Evolutionary conservation across 2,797 vertebrate genomes (phyloP).

Genomic region (Oreochromis grahami): DNA sequence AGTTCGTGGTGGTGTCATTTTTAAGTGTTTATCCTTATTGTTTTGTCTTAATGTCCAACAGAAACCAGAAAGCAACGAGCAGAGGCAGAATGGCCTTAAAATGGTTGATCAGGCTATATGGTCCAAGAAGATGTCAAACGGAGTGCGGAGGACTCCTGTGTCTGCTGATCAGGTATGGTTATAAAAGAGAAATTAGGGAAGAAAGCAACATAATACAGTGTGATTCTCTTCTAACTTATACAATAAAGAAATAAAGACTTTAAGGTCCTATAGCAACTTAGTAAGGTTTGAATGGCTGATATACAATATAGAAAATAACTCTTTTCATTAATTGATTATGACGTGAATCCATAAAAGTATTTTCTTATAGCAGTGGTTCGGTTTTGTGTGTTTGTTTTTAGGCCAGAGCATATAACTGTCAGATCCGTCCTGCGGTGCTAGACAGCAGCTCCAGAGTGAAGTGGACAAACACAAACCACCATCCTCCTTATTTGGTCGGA

Average conservation of each 20-base stretch:
- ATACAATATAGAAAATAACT: background rate
- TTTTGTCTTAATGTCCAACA: conserved; percentile 34
- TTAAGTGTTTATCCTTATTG: background rate
- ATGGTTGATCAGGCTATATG: conserved; percentile 99
- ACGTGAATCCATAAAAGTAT: background rate
- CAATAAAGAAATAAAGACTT: background rate
- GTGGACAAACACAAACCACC: conserved; percentile 90
- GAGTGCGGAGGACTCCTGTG: conserved; percentile 90
- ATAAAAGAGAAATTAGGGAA: background rate
- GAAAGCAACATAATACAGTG: background rate
- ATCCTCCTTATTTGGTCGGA: conserved; percentile 90
- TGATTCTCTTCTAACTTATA: background rate
- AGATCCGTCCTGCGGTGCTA: conserved; percentile 89
- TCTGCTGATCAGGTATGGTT: conserved; percentile 92
- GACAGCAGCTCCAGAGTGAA: conserved; percentile 90
- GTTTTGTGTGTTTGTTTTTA: conserved; percentile 40
- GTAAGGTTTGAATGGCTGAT: background rate
- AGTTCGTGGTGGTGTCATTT: background rate
- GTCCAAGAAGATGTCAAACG: conserved; percentile 99
- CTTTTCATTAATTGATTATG: background rate
- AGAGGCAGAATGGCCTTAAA: conserved; percentile 97
- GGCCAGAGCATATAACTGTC: conserved; percentile 93
- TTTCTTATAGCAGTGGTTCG: background rate
- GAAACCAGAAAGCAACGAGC: conserved; percentile 94
- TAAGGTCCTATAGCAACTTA: background rate